Percentiles rank a stretch among this genome's conserved stretches.
phyloP scores from a whole-genome alignment of 64 coral and sea anemone genomes.

The Montipora sp. region DNA sequence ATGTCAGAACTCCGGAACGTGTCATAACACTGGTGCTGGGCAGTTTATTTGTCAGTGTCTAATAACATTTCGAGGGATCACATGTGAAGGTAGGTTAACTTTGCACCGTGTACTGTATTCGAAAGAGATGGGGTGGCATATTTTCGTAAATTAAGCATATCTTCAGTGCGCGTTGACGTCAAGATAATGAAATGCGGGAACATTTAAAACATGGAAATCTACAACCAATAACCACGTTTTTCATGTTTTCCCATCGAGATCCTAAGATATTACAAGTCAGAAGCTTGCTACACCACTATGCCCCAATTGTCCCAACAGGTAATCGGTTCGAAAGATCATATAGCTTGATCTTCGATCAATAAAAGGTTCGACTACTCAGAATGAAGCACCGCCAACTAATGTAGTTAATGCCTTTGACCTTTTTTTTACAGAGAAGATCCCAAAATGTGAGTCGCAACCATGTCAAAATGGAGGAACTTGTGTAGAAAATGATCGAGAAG shows the following conservation, averaged over 20 bases:
- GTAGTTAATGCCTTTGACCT: background rate
- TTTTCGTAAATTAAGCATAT: background rate
- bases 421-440: constrained; percentile 48
- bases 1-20: constrained; percentile 81
- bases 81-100: constrained; percentile 72
- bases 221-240: too few species aligned
- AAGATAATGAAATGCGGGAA: too few species aligned
- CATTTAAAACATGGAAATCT: too few species aligned
- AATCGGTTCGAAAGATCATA: too few species aligned
- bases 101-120: too few species aligned
- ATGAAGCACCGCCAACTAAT: background rate
- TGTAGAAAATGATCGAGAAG: constrained; percentile 46
- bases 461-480: constrained; percentile 81
- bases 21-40: constrained; percentile 55
- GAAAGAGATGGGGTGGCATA: background rate
- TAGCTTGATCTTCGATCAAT: too few species aligned
- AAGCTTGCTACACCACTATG: too few species aligned
- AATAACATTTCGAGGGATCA: constrained; percentile 52
- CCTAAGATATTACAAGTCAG: too few species aligned
- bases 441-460: constrained; percentile 65
- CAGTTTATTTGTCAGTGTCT: constrained; percentile 78
- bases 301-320: too few species aligned
- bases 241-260: too few species aligned
- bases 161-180: too few species aligned
- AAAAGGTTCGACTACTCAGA: too few species aligned